phyloP scores from a whole-genome alignment of 2,113 vertebrate genomes.

The Ranitomeya variabilis region DNA sequence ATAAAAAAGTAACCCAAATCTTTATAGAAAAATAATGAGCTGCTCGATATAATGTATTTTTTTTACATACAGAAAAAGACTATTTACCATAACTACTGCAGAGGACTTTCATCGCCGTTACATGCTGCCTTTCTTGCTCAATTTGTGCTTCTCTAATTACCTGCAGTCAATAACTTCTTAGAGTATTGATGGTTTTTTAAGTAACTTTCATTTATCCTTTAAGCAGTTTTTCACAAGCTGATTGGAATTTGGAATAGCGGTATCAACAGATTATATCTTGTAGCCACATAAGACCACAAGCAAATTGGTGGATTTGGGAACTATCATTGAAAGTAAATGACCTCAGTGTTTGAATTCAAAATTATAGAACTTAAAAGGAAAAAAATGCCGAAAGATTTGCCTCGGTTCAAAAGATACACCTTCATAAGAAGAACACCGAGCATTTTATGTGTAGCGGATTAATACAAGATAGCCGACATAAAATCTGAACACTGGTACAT shows the following conservation, averaged over 20 bases:
- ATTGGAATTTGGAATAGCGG: slow-evolving; percentile 16
- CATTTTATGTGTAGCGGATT: background rate
- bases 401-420: background rate
- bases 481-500: background rate
- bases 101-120: background rate
- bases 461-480: background rate
- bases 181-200: slow-evolving; percentile 35
- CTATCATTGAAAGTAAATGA: background rate
- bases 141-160: slow-evolving; percentile 34
- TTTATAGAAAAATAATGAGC: background rate
- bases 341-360: background rate
- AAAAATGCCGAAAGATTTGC: background rate
- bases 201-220: slow-evolving; percentile 42
- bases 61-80: background rate
- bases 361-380: background rate
- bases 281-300: slow-evolving; percentile 2
- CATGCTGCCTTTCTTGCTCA: slow-evolving; percentile 11
- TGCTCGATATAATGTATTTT: background rate
- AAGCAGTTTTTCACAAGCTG: slow-evolving; percentile 33
- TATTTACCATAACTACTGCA: background rate
- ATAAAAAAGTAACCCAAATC: background rate
- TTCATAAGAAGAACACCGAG: background rate
- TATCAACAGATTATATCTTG: slow-evolving; percentile 21
- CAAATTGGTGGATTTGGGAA: slow-evolving; percentile 20
- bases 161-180: slow-evolving; percentile 40